Evolutionary conservation across 1,140 invertebrate genomes (phyloP), one percentile per base, ranked within the genome.

Genomic region (Drosophila rufa): DNA sequence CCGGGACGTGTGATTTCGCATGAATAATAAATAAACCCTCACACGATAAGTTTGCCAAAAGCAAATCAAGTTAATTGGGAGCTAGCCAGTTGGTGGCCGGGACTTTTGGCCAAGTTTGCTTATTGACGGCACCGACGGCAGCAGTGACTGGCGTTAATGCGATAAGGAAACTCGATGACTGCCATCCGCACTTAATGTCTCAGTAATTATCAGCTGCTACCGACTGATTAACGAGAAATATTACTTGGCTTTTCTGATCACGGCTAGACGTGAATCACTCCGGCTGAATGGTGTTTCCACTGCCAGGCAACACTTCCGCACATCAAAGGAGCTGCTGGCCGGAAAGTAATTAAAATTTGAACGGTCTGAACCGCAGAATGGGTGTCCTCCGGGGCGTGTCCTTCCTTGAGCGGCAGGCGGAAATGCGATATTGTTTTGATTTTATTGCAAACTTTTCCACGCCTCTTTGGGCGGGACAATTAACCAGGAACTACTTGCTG

Each of bases 391-490:
- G 19, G 22, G 36, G 36, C 55, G 55, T 57, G 38, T 25, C 15
- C 55, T 0, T 4, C 53, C 36, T 19, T 25, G 19, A 22, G 19
- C 19, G 19, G 19, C 19, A 22, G 19, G 19, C 19, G 42, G n/a
- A 53, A 76, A 50, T 47, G 42, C 38, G 48, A 79, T 68, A 73
- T 71, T 62, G 68, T 45, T 82, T 66, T 45, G 43, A 47, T 47
- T 86, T 77, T 80, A 89, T 89, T 77, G 17, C 2, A 12, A 48
- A 42, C 19, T 60, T 65, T 48, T 22, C 38, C 47, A 51, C 64
- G 51, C 43, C 33, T 38, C 27, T 19, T 6, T 22, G 14, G 9
- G 11, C 7, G n/a, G 6, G 53, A 30, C 22, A 3, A 25, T 25
- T 19, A 12, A 15, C 4, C n/a, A 45, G 53, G n/a, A 51, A 25